A percentile compares a stretch with the other conserved stretches of the same genome.
These are phyloP conservation scores for Paradisaea rubra DNA, from an alignment of 2,113 vertebrate species.

Conservation along the genomic window DNA sequence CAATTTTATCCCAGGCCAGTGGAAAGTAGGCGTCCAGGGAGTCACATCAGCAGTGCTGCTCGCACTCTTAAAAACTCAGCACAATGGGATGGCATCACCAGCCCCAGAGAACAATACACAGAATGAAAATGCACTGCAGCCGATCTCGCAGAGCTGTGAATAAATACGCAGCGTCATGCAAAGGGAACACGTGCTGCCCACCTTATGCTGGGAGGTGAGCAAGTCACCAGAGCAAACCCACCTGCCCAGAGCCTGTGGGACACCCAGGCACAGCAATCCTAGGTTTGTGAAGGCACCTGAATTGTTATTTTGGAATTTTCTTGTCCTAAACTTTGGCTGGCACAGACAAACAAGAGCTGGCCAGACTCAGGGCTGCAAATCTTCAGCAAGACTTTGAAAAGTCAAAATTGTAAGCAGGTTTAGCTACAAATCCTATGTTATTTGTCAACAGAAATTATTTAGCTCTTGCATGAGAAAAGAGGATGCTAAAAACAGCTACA, in stretches of 20 bases:
- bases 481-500: background rate
- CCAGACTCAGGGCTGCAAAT: background rate
- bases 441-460: background rate
- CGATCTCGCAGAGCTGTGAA: conserved; percentile 56
- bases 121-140: conserved; percentile 60
- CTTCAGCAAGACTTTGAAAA: background rate
- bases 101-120: conserved; percentile 60
- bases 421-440: background rate
- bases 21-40: conserved; percentile 44
- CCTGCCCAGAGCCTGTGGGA: background rate
- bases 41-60: conserved; percentile 63
- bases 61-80: conserved; percentile 62
- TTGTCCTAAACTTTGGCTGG: background rate
- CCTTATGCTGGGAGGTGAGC: conserved; percentile 3
- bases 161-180: conserved; percentile 67
- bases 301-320: background rate
- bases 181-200: conserved; percentile 49
- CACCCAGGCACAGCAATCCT: background rate
- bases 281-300: background rate
- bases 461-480: background rate
- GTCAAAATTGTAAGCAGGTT: background rate
- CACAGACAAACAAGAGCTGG: background rate
- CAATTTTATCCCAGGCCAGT: conserved; percentile 43
- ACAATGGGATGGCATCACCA: conserved; percentile 62
- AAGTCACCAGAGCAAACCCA: background rate